phyloP scores from a whole-genome alignment of 2,888 invertebrate genomes.

The Apodemia mormo region DNA sequence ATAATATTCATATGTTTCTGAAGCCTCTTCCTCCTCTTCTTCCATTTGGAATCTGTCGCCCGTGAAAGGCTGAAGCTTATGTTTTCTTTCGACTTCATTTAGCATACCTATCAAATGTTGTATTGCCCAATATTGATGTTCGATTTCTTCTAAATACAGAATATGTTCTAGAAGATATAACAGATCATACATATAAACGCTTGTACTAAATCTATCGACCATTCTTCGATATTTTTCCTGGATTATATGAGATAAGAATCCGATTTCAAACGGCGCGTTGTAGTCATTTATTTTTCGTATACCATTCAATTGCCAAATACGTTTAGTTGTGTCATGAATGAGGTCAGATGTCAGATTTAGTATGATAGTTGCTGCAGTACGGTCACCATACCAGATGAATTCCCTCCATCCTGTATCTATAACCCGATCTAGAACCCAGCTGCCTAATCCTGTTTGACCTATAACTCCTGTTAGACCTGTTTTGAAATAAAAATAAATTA shows the following conservation, averaged over 20 bases:
- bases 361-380: not conserved
- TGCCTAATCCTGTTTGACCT: not conserved
- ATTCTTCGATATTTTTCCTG: constrained; percentile 51
- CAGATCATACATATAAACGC: not conserved
- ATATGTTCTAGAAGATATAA: constrained; percentile 35
- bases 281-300: constrained; percentile 26
- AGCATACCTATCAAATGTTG: constrained; percentile 47
- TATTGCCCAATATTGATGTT: constrained; percentile 43
- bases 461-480: not conserved
- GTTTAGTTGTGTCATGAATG: constrained; percentile 31
- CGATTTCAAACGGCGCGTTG: constrained; percentile 34
- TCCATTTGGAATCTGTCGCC: too few species aligned
- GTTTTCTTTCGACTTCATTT: constrained; percentile 49
- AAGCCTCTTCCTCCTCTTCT: too few species aligned
- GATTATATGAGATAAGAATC: constrained; percentile 36
- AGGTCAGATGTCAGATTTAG: constrained; percentile 32
- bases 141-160: constrained; percentile 37
- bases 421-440: not conserved
- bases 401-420: not conserved
- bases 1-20: too few species aligned
- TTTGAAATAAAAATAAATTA: not conserved
- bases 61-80: too few species aligned
- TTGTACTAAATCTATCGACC: constrained; percentile 47
- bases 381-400: not conserved
- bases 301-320: constrained; percentile 17